Evolutionary conservation across 1,140 invertebrate species (phyloP).

Genomic region (Drosophila simulans): DNA sequence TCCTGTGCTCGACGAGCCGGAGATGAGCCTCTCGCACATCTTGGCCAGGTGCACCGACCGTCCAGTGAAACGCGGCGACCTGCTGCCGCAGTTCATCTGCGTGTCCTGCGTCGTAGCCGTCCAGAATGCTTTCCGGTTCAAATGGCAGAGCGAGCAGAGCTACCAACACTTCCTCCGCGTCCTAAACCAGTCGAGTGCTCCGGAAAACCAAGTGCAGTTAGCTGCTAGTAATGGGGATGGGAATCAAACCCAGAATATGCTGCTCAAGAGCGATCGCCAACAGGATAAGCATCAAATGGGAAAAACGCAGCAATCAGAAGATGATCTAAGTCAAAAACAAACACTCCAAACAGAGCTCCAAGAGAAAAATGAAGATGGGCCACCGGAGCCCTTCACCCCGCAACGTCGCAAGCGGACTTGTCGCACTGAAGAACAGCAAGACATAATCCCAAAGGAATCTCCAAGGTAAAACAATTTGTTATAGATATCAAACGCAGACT

Average conservation of each 20-base stretch:
- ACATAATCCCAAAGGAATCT: background rate
- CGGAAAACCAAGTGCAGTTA: background rate
- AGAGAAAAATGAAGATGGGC: background rate
- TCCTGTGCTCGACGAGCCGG: constrained; percentile 6
- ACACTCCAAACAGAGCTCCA: background rate
- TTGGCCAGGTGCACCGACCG: constrained; percentile 43
- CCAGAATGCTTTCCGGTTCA: constrained; percentile 58
- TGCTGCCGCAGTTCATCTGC: constrained; percentile 52
- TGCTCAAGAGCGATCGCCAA: background rate
- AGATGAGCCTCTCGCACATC: constrained; percentile 39
- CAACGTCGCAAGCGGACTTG: background rate
- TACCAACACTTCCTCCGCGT: constrained; percentile 17
- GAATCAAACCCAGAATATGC: background rate
- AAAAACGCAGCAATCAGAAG: too few species aligned
- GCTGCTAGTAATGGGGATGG: background rate
- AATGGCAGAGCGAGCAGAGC: constrained; percentile 42
- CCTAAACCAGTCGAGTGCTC: background rate
- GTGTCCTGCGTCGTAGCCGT: constrained; percentile 46
- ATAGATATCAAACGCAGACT: too few species aligned
- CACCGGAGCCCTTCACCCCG: background rate
- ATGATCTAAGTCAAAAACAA: background rate
- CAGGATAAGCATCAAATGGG: too few species aligned
- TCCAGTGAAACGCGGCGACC: constrained; percentile 27
- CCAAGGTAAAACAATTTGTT: background rate
- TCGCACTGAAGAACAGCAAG: background rate